A percentile compares a stretch with the other conserved stretches of the same genome.
These are phyloP conservation scores for Vespertilio murinus DNA, from an alignment of 2,797 vertebrate genomes.

Conservation along the genomic window DNA sequence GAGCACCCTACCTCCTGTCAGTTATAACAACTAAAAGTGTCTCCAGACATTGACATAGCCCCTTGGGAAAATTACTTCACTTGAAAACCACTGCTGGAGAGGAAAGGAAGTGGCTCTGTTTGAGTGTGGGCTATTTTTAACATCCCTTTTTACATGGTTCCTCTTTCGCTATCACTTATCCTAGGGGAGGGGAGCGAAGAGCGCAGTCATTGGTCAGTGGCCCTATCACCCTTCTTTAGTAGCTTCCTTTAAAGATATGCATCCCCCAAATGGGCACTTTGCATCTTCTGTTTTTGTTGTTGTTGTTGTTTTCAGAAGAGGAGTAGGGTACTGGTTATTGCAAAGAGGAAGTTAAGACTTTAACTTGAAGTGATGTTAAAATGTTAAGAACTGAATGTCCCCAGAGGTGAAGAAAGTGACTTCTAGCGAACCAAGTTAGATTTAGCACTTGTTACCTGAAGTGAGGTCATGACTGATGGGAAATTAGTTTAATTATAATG, in stretches of 20 bases:
- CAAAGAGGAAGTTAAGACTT: conserved; percentile 66
- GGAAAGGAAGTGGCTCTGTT: background rate
- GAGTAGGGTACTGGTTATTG: background rate
- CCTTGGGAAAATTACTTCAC: background rate
- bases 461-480: conserved; percentile 49
- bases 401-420: background rate
- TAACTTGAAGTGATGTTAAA: conserved; percentile 31
- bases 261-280: background rate
- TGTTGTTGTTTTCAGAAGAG: background rate
- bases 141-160: background rate
- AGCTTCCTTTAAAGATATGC: conserved; percentile 28
- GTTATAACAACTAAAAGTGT: conserved; percentile 17
- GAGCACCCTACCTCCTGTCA: background rate
- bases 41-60: background rate
- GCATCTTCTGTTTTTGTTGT: background rate
- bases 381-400: conserved; percentile 49
- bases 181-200: background rate
- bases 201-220: background rate
- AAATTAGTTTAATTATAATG: conserved; percentile 52
- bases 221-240: background rate
- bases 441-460: conserved; percentile 32
- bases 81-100: background rate
- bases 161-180: background rate
- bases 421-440: conserved; percentile 38
- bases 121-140: conserved; percentile 17